Evolutionary conservation across 2,888 invertebrate genomes (phyloP).

Genomic region (Ecliptopera silaceata): DNA sequence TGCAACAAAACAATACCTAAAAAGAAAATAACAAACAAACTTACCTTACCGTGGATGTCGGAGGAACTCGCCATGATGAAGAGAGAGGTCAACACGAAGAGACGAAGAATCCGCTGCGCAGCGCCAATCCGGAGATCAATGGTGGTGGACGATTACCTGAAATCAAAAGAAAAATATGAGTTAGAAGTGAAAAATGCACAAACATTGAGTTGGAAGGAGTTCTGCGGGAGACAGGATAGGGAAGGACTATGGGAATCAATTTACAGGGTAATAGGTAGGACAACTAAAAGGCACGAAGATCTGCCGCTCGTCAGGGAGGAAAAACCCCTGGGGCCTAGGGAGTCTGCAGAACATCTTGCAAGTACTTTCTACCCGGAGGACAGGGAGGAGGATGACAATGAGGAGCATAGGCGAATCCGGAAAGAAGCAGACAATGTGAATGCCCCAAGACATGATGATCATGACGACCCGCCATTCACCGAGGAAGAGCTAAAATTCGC

Average conservation of each 20-base stretch:
- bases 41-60: no score
- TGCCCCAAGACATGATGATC: neutral
- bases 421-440: conserved; percentile 7
- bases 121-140: neutral
- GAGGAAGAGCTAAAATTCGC: conserved; percentile 14
- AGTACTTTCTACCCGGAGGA: conserved; percentile 25
- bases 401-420: no score
- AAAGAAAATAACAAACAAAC: neutral
- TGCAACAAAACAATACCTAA: neutral
- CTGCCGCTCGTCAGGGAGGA: neutral
- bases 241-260: no score
- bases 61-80: no score
- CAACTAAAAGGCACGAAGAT: conserved; percentile 4
- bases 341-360: conserved; percentile 11
- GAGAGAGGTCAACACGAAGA: neutral
- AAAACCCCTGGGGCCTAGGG: neutral
- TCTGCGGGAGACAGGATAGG: no score
- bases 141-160: neutral
- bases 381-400: neutral
- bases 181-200: neutral
- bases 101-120: neutral
- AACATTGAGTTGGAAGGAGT: no score
- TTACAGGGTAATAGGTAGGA: conserved; percentile 4
- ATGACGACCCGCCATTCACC: conserved; percentile 16
- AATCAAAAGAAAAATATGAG: neutral